These are phyloP conservation scores for Arvicanthis niloticus DNA, from an alignment of 2,113 vertebrate species.

Conservation along the genomic window DNA sequence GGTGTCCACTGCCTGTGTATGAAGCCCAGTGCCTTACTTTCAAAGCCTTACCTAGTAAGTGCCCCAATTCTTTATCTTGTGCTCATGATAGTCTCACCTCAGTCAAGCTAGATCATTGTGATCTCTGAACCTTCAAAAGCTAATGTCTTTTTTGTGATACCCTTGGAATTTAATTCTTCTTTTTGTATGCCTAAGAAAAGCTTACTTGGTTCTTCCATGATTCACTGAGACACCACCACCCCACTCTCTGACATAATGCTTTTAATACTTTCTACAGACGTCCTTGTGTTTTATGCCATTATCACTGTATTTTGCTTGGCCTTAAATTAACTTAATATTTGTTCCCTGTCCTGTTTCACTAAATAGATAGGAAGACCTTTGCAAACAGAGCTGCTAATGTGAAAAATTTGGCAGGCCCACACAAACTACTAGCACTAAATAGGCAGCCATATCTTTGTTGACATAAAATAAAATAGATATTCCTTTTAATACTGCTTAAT, in stretches of 20 bases:
- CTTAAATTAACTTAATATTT: not conserved
- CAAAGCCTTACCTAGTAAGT: not conserved
- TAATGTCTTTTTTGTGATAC: not conserved
- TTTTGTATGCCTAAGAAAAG: not conserved
- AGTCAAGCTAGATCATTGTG: not conserved
- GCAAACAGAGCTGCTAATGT: not conserved
- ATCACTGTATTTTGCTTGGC: not conserved
- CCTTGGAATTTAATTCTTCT: not conserved
- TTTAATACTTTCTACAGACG: not conserved
- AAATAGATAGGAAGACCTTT: not conserved
- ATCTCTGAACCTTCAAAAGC: not conserved
- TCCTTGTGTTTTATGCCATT: not conserved
- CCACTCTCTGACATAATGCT: not conserved
- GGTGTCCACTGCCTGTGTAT: not conserved
- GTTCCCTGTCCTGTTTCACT: not conserved
- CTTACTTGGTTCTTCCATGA: not conserved
- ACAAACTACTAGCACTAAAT: not conserved
- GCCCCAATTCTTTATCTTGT: not conserved
- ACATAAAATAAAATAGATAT: constrained; percentile 40
- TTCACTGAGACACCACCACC: not conserved
- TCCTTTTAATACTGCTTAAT: constrained; percentile 7
- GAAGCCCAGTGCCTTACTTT: not conserved
- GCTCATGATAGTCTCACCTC: not conserved
- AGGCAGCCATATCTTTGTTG: not conserved
- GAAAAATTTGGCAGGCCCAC: not conserved